Evolutionary conservation across 1,140 invertebrate genomes (phyloP).

Genomic region (Gryon sp.): DNA sequence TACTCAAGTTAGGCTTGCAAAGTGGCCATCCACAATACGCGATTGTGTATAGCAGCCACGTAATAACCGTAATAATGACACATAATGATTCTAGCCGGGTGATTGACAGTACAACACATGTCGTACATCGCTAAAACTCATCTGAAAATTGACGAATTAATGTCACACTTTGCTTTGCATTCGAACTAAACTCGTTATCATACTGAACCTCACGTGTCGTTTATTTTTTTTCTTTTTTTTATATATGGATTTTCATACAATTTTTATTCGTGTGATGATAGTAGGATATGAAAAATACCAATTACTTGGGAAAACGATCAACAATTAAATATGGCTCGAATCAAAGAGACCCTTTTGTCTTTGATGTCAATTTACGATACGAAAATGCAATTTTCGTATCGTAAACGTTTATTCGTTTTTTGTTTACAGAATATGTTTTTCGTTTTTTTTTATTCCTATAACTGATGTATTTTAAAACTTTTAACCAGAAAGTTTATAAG

Average conservation of each 20-base stretch:
- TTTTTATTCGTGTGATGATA: too few species aligned
- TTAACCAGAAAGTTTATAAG: not conserved
- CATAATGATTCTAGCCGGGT: slow-evolving; percentile 15
- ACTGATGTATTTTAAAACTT: not conserved
- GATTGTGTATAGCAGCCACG: not conserved
- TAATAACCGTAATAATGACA: slow-evolving; percentile 20
- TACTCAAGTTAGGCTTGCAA: slow-evolving; percentile 24
- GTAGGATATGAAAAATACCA: slow-evolving; percentile 1
- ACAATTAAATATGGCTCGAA: slow-evolving; percentile 5
- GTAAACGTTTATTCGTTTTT: too few species aligned
- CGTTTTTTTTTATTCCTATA: too few species aligned
- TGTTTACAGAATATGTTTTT: too few species aligned
- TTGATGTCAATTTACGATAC: not conserved
- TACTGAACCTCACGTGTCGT: too few species aligned
- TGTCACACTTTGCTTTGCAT: not conserved
- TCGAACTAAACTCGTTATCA: slow-evolving; percentile 10
- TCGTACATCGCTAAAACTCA: not conserved
- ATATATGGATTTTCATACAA: too few species aligned
- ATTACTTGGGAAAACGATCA: slow-evolving; percentile 1
- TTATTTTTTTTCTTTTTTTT: too few species aligned
- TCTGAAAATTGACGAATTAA: slow-evolving; percentile 5
- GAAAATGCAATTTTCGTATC: slow-evolving; percentile 1
- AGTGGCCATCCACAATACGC: not conserved
- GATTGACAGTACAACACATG: slow-evolving; percentile 14
- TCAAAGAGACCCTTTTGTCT: slow-evolving; percentile 3